phyloP scores from a whole-genome alignment of 2,797 vertebrate genomes.

The Heliangelus exortis region DNA sequence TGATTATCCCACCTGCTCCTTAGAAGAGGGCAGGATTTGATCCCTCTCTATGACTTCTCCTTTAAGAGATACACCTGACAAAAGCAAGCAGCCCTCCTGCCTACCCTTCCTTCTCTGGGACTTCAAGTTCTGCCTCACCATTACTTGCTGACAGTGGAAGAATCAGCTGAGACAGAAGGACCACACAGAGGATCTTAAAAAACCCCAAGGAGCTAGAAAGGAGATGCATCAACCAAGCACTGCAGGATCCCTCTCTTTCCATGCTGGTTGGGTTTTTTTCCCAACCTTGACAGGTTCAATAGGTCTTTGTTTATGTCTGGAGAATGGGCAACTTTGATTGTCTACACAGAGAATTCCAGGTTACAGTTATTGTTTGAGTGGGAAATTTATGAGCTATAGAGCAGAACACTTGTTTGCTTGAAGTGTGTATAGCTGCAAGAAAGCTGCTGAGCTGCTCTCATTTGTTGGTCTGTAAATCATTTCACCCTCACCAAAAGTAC shows the following conservation, averaged over 20 bases:
- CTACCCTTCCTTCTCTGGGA: not conserved
- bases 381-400: not conserved
- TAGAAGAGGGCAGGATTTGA: not conserved
- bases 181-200: not conserved
- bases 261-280: not conserved
- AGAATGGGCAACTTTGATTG: not conserved
- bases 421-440: not conserved
- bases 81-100: not conserved
- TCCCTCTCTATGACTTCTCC: not conserved
- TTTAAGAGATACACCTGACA: not conserved
- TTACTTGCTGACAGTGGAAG: not conserved
- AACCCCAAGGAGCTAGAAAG: not conserved
- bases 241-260: not conserved
- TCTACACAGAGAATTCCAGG: not conserved
- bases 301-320: not conserved
- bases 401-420: not conserved
- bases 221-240: not conserved
- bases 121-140: not conserved
- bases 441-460: not conserved
- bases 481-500: not conserved
- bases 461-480: constrained; percentile 15
- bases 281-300: not conserved
- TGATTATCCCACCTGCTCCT: not conserved
- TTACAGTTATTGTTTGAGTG: not conserved
- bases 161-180: not conserved